Evolutionary conservation across 2,888 invertebrate species (phyloP).

Genomic region (Lathronympha strigana): DNA sequence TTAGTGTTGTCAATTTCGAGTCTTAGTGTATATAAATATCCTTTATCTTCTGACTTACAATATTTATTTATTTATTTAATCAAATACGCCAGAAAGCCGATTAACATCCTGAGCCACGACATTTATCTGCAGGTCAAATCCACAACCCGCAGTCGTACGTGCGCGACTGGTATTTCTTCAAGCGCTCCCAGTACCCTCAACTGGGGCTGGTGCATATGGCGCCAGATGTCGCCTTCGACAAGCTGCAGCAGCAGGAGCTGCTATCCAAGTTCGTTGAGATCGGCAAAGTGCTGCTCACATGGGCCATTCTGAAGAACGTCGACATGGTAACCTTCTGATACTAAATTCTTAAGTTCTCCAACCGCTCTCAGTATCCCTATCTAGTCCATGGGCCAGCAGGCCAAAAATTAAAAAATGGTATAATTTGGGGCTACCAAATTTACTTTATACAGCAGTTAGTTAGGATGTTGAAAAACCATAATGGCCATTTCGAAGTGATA

Average conservation of each 20-base stretch:
- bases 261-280: slow-evolving; percentile 98
- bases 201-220: slow-evolving; percentile 97
- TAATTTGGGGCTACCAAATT: no score
- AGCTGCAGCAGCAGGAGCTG: slow-evolving; percentile 95
- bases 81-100: neutral
- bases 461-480: no score
- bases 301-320: slow-evolving; percentile 96
- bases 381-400: no score
- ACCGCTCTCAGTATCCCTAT: no score
- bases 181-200: slow-evolving; percentile 99
- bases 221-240: slow-evolving; percentile 94
- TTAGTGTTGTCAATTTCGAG: no score
- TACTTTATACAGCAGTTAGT: no score
- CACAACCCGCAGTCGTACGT: slow-evolving; percentile 98
- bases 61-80: neutral
- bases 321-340: slow-evolving; percentile 87
- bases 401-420: no score
- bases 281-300: slow-evolving; percentile 96
- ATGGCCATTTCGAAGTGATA: no score
- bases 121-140: slow-evolving; percentile 94
- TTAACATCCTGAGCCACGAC: neutral
- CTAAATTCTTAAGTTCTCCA: neutral
- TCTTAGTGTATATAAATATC: no score
- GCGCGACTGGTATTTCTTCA: slow-evolving; percentile 97
- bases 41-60: no score